phyloP scores from a whole-genome alignment of 2,797 vertebrate genomes.

The Hipposideros larvatus region DNA sequence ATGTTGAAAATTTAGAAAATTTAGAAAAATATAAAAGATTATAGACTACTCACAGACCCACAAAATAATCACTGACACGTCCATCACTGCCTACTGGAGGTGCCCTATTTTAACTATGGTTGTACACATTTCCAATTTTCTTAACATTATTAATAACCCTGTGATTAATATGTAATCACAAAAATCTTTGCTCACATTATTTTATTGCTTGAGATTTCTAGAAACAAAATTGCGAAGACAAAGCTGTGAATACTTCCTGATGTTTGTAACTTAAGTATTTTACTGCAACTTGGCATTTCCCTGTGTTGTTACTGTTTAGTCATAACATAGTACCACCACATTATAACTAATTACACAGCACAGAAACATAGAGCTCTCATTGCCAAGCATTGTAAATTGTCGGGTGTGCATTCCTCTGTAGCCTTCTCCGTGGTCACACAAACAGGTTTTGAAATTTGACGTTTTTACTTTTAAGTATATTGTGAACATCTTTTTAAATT shows the following conservation, averaged over 20 bases:
- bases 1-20: neutral
- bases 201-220: neutral
- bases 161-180: neutral
- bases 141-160: neutral
- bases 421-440: neutral
- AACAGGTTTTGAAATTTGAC: neutral
- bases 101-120: neutral
- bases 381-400: neutral
- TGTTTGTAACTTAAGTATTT: neutral
- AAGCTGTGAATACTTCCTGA: neutral
- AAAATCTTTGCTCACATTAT: neutral
- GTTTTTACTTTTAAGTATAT: neutral
- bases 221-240: neutral
- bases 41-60: neutral
- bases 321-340: neutral
- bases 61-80: neutral
- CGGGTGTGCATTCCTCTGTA: neutral
- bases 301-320: neutral
- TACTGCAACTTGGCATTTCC: neutral
- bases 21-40: neutral
- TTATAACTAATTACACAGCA: neutral
- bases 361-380: neutral
- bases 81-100: neutral
- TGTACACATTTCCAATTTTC: neutral
- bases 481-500: neutral